phyloP scores from a whole-genome alignment of 2,113 vertebrate species.

The Urocynchramus pylzowi region DNA sequence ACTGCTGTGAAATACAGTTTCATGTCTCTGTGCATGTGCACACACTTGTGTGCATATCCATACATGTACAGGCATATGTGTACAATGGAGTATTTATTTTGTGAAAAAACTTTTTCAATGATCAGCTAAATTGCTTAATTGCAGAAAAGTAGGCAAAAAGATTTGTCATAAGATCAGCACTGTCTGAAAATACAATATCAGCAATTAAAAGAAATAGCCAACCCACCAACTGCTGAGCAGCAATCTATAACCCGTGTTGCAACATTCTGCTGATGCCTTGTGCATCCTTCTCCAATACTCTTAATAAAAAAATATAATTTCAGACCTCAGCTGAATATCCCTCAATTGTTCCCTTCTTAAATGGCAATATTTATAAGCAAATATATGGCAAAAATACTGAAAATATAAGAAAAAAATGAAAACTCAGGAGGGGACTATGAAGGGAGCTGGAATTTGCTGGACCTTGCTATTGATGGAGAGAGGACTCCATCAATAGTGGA shows the following conservation, averaged over 20 bases:
- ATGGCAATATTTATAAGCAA: neutral
- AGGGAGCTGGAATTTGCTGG: neutral
- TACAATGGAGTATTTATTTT: neutral
- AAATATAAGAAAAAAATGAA: neutral
- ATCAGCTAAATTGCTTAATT: conserved; percentile 28
- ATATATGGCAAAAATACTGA: neutral
- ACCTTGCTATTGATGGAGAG: neutral
- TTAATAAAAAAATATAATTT: neutral
- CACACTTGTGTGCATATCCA: neutral
- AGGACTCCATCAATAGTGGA: neutral
- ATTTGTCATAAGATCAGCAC: conserved; percentile 37
- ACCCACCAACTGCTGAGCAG: conserved; percentile 10
- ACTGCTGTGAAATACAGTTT: neutral
- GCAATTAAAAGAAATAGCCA: conserved; percentile 53
- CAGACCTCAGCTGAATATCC: neutral
- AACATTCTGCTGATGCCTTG: conserved; percentile 39
- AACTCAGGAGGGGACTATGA: neutral
- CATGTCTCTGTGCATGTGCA: neutral
- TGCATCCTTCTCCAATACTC: neutral
- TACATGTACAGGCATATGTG: neutral
- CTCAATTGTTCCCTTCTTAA: neutral
- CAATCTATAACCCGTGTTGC: conserved; percentile 40
- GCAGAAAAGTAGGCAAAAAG: conserved; percentile 12
- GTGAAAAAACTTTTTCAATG: neutral
- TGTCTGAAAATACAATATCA: conserved; percentile 45